These are phyloP conservation scores for Drosophila kepulauana DNA, from an alignment of 1,140 invertebrate genomes.

Conservation along the genomic window DNA sequence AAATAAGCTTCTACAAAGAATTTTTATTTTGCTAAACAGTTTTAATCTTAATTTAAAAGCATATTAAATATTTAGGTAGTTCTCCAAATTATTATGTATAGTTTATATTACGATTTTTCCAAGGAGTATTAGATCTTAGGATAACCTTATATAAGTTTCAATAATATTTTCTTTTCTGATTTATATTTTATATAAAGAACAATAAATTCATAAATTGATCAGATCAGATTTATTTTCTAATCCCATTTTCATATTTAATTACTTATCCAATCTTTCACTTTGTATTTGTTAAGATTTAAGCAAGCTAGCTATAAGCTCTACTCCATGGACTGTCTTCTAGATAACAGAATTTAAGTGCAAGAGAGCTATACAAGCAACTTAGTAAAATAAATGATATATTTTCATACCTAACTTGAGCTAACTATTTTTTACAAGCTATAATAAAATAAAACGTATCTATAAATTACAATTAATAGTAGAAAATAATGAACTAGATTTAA, in stretches of 20 bases:
- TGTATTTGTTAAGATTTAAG: not conserved
- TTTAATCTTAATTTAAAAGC: too few species aligned
- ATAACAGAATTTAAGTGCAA: conserved; percentile 76
- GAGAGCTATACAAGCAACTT: conserved; percentile 26
- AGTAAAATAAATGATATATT: conserved; percentile 55
- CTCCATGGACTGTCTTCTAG: conserved; percentile 80
- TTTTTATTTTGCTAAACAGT: not conserved
- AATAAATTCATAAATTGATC: too few species aligned
- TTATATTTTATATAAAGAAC: too few species aligned
- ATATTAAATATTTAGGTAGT: too few species aligned
- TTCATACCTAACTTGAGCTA: conserved; percentile 67
- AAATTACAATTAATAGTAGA: conserved; percentile 6
- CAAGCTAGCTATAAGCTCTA: conserved; percentile 67
- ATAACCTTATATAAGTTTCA: too few species aligned
- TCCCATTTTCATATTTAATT: not conserved
- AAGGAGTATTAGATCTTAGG: too few species aligned
- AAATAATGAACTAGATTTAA: conserved; percentile 21
- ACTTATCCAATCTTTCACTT: not conserved
- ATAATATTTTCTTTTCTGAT: too few species aligned
- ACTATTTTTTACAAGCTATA: conserved; percentile 57
- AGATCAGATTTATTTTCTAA: too few species aligned
- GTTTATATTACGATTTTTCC: too few species aligned
- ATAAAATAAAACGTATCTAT: conserved; percentile 18
- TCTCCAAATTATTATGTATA: too few species aligned
- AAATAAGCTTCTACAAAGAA: not conserved